phyloP scores from a whole-genome alignment of 2,113 vertebrate species.

The Nerophis lumbriciformis region DNA sequence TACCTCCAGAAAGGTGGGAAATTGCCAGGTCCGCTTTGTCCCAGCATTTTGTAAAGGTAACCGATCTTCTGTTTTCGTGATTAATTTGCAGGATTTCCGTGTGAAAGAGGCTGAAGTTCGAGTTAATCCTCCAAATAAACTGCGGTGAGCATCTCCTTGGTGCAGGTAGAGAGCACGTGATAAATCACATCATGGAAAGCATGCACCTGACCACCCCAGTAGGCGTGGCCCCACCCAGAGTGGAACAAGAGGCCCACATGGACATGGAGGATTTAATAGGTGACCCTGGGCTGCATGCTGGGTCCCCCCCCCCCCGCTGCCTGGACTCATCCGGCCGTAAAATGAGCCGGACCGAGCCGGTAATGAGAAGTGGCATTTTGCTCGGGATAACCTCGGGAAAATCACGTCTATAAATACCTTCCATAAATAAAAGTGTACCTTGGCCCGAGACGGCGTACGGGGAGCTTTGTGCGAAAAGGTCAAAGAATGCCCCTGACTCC shows the following conservation, averaged over 20 bases:
- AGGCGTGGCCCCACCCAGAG: constrained; percentile 52
- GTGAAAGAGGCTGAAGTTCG: too few relatives aligned
- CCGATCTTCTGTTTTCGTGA: too few relatives aligned
- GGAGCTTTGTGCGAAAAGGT: constrained; percentile 71
- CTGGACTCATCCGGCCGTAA: constrained; percentile 72
- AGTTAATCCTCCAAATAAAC: too few relatives aligned
- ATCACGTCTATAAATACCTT: constrained; percentile 78
- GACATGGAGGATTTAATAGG: constrained; percentile 70
- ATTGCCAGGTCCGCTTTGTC: too few relatives aligned
- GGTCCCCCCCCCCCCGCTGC: constrained; percentile 48
- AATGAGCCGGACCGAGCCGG: constrained; percentile 71
- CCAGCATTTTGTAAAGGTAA: too few relatives aligned
- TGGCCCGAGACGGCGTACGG: constrained; percentile 52
- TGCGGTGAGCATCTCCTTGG: too few relatives aligned
- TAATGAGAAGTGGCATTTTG: constrained; percentile 80
- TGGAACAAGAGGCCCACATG: constrained; percentile 60
- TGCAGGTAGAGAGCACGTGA: constrained; percentile 3
- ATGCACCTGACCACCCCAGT: constrained; percentile 42
- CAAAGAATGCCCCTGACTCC: constrained; percentile 55
- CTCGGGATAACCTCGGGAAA: constrained; percentile 76
- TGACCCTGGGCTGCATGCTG: constrained; percentile 72
- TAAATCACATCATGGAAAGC: constrained; percentile 46
- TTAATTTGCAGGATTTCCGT: too few relatives aligned
- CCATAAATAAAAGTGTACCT: constrained; percentile 77
- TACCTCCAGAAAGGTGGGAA: too few relatives aligned